phyloP scores from a whole-genome alignment of 23 tunicate species.

The Ciona savignyi region DNA sequence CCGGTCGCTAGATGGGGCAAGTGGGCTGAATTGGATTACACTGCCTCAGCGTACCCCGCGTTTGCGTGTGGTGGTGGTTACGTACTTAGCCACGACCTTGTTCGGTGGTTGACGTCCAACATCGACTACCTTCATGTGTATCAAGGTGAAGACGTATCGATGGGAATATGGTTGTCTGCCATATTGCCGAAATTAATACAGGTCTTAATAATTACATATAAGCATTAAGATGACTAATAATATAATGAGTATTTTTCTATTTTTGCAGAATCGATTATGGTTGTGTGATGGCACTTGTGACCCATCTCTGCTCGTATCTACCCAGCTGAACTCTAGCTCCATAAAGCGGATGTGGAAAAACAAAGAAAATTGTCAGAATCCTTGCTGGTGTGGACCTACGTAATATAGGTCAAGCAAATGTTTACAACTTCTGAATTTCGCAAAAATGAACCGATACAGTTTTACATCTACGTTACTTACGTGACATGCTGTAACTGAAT shows the following conservation, averaged over 20 bases:
- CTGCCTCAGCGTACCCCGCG: slow-evolving; percentile 11
- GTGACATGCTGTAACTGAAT: too few relatives aligned
- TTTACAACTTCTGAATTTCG: too few relatives aligned
- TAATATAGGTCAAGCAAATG: too few relatives aligned
- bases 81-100: slow-evolving; percentile 9
- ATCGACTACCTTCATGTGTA: neutral
- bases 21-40: slow-evolving; percentile 33
- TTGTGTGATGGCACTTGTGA: slow-evolving; percentile 11
- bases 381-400: slow-evolving; percentile 4
- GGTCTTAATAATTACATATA: neutral
- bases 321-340: slow-evolving; percentile 4
- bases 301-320: slow-evolving; percentile 9
- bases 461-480: too few relatives aligned
- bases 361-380: slow-evolving; percentile 7
- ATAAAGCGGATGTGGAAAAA: slow-evolving; percentile 15
- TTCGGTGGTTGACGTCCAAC: slow-evolving; percentile 12
- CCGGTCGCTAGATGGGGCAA: slow-evolving; percentile 30
- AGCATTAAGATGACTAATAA: neutral
- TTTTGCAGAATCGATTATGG: slow-evolving; percentile 9
- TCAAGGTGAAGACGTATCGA: slow-evolving; percentile 55
- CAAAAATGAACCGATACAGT: too few relatives aligned
- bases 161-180: slow-evolving; percentile 38
- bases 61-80: slow-evolving; percentile 34
- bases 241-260: neutral
- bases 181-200: slow-evolving; percentile 2